A percentile compares a stretch with the other conserved stretches of the same genome.
phyloP scores from a whole-genome alignment of 2,888 invertebrate genomes.

The Monopis laevigella region DNA sequence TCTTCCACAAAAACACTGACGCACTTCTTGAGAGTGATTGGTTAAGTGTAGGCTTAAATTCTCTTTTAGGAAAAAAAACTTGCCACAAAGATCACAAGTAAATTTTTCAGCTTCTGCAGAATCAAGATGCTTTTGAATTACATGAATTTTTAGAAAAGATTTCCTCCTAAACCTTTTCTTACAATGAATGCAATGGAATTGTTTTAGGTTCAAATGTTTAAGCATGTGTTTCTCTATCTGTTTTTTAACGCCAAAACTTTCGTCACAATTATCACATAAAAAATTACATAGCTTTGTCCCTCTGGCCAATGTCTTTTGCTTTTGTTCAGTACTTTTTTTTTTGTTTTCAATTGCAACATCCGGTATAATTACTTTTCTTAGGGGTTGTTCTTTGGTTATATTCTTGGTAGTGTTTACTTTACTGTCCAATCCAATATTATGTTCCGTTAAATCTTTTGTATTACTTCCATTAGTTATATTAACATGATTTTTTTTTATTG shows the following conservation, averaged over 20 bases:
- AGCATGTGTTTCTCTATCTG: conserved; percentile 74
- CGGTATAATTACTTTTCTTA: conserved; percentile 18
- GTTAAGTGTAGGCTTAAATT: conserved; percentile 77
- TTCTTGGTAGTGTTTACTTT: conserved; percentile 18
- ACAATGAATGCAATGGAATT: conserved; percentile 71
- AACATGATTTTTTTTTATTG: conserved; percentile 23
- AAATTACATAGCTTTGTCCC: conserved; percentile 21
- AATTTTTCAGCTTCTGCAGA: conserved; percentile 50
- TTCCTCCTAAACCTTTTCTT: conserved; percentile 71
- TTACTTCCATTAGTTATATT: too few relatives aligned
- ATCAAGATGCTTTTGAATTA: conserved; percentile 62
- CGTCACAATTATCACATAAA: conserved; percentile 71
- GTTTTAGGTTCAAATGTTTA: conserved; percentile 72
- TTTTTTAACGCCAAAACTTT: conserved; percentile 70
- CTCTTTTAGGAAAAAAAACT: conserved; percentile 80
- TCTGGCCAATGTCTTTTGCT: neutral
- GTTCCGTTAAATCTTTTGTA: too few relatives aligned
- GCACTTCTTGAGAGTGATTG: conserved; percentile 76
- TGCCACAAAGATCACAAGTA: conserved; percentile 78
- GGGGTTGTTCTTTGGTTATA: conserved; percentile 22
- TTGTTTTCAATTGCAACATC: neutral
- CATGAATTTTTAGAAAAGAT: conserved; percentile 72
- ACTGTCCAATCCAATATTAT: conserved; percentile 5
- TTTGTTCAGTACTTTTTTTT: conserved; percentile 1
- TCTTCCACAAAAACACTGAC: conserved; percentile 70